Percentiles rank a stretch among this genome's conserved stretches.
Conservation (phyloP, 2,113 vertebrate genomes). For the Gymnocephalus cernua region DNA sequence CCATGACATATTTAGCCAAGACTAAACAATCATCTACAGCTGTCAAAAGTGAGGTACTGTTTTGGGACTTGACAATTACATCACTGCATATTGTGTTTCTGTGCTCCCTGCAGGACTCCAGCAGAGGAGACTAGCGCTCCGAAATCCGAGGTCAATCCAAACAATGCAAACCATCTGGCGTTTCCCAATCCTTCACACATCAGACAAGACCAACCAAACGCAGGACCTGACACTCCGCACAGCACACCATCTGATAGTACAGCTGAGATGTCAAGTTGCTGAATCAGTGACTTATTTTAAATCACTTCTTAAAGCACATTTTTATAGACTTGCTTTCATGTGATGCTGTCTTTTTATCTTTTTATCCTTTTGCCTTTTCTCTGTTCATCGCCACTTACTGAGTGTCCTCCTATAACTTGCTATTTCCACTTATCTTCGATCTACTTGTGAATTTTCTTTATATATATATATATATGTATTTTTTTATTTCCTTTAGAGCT, state of each 20-base stretch:
- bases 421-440: too few relatives aligned
- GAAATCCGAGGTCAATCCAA: conserved; percentile 16
- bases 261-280: neutral
- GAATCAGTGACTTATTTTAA: too few relatives aligned
- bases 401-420: too few relatives aligned
- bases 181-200: neutral
- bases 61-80: too few relatives aligned
- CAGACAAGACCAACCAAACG: neutral
- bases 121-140: neutral
- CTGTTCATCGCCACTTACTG: too few relatives aligned
- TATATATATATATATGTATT: too few relatives aligned
- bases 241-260: conserved; percentile 1
- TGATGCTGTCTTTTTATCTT: too few relatives aligned
- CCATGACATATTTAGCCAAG: neutral
- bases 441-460: too few relatives aligned
- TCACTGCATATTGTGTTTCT: neutral
- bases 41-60: neutral
- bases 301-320: too few relatives aligned
- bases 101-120: conserved; percentile 22
- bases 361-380: too few relatives aligned
- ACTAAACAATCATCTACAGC: neutral
- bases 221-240: neutral
- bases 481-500: too few relatives aligned
- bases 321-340: too few relatives aligned
- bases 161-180: neutral